Evolutionary conservation across 2,888 invertebrate genomes (phyloP), one percentile per base, ranked within the genome.

Genomic region (Lasioglossum oenotherae): DNA sequence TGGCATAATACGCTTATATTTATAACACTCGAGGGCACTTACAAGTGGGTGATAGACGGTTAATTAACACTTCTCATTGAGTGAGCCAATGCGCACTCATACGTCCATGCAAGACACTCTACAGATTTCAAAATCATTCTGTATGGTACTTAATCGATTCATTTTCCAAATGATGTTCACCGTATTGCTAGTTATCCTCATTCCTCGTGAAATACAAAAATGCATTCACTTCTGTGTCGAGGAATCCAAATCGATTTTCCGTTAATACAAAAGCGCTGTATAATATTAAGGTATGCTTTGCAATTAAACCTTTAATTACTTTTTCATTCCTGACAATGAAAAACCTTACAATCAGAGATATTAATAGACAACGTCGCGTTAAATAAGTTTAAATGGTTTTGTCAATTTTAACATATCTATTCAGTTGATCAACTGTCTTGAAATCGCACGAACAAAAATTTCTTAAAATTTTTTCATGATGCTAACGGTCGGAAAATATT

Each of bases 11-110:
- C 41, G 80, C 71, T 78, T 74, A 71, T 77, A 71, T 77, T 77
- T 77, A 80, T 82, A 88, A 88, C 67, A 84, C 76, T 82, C 74
- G 78, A 79, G 84, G 81, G 75, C 74, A 78, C 87, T 88, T 87
- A 80, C 57, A 35, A 71, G 27, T 60, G 82, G 78, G 44, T 78
- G 88, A 81, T 86, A 81, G 75, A 81, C 73, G 78, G 77, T 88
- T 88, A 78, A 86, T 86, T 86, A 89, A 85, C 78, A 83, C 78
- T 78, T 79, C 72, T 80, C 60, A 19, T 31, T 72, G 69, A 27
- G 46, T 57, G 69, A 74, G 73, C 27, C 35, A 73, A 73, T 57
- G 77, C 60, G 79, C 46, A 78, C 35, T 82, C 81, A 14, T 31
- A 38, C 16, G 60, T 76, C 38, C 69, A 35, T 38, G 60, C 49